phyloP scores from a whole-genome alignment of 2,888 invertebrate genomes.

The Cerceris ruficornis region DNA sequence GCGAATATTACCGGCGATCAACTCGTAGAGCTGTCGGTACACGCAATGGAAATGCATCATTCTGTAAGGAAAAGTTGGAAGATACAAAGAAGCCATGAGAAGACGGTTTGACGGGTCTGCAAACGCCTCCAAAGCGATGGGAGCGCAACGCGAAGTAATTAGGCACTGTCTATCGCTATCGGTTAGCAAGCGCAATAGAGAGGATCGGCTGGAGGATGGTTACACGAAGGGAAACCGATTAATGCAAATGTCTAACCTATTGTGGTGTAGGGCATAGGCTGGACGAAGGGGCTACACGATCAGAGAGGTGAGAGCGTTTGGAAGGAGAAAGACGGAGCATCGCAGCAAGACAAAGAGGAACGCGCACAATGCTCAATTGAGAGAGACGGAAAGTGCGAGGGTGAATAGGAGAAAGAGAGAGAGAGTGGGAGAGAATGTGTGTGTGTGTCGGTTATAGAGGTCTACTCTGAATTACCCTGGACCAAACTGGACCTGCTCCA shows the following conservation, averaged over 20 bases:
- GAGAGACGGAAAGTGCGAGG: constrained; percentile 43
- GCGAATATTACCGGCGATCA: no score
- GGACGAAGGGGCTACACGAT: constrained; percentile 46
- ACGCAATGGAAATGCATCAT: not conserved
- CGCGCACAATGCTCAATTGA: constrained; percentile 12
- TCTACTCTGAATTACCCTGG: constrained; percentile 74
- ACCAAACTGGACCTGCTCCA: constrained; percentile 72
- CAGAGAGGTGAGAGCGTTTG: constrained; percentile 42
- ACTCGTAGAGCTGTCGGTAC: no score
- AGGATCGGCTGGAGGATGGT: constrained; percentile 49
- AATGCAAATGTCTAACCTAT: constrained; percentile 79
- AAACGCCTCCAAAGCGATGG: not conserved
- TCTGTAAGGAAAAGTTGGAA: no score
- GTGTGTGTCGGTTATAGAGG: constrained; percentile 54
- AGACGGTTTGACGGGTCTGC: not conserved
- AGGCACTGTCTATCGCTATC: constrained; percentile 57
- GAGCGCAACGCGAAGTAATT: constrained; percentile 50
- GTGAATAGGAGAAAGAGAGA: constrained; percentile 38
- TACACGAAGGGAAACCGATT: constrained; percentile 72
- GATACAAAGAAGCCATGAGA: not conserved
- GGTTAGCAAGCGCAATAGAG: constrained; percentile 37
- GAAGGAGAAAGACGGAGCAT: constrained; percentile 17
- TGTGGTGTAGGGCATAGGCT: constrained; percentile 69
- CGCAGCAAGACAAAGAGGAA: no score
- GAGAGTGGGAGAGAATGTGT: constrained; percentile 52